Conservation (phyloP, 2,888 invertebrate genomes). For the Euzetes globulus region DNA sequence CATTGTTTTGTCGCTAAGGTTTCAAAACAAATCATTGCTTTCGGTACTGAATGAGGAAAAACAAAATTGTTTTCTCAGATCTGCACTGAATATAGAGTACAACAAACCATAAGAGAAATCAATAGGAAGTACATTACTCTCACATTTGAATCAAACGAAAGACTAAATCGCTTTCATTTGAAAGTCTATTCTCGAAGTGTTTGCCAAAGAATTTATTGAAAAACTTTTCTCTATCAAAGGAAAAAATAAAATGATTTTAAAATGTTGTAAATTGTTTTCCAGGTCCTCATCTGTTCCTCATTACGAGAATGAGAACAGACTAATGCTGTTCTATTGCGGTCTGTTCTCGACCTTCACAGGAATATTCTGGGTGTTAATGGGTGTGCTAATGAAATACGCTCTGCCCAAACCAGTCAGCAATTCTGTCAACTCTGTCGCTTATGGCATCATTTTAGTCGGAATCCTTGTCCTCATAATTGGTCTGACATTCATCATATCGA, state of each 20-base stretch:
- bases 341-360: conserved; percentile 16
- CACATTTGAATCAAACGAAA: background rate
- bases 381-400: conserved; percentile 8
- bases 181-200: background rate
- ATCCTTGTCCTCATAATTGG: background rate
- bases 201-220: background rate
- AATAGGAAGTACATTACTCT: conserved; percentile 25
- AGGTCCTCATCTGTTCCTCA: background rate
- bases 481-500: background rate
- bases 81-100: conserved; percentile 5
- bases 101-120: conserved; percentile 18
- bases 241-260: conserved; percentile 8
- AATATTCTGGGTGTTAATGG: conserved; percentile 18
- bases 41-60: conserved; percentile 9
- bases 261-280: background rate
- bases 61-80: background rate
- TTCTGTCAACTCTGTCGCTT: conserved; percentile 17
- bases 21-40: background rate
- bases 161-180: background rate
- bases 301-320: conserved; percentile 7
- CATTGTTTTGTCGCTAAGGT: conserved; percentile 23
- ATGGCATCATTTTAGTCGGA: conserved; percentile 13
- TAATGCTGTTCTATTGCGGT: conserved; percentile 25
- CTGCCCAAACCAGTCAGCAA: background rate
- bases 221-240: background rate